Base-by-base conservation (phyloP, 1,140 invertebrate species). In the Steinernema feltiae region DNA sequence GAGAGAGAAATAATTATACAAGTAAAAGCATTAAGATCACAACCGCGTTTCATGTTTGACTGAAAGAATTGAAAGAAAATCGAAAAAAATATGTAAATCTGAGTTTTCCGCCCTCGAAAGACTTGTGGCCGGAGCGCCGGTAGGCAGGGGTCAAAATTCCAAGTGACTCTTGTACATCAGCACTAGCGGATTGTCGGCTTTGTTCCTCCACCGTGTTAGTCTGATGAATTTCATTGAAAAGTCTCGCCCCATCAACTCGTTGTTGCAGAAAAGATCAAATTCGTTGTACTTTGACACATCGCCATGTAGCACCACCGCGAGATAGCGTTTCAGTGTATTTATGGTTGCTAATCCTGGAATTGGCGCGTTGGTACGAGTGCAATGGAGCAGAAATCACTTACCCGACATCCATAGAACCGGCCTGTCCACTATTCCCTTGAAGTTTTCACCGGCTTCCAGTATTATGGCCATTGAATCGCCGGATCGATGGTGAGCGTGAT, bases 181-280 rank as follows among this genome's bases (percentile, higher is more conserved):
- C 21, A 48, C 48, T 1, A 78, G 1, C 3, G 77, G 76, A 7
- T 31, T n/a, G 0, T 48, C 76, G 79, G 88, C 94, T 82, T 94
- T 91, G 88, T 95, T 94, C 88, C 95, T 91, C 95, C 96, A 98
- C 83, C 95, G 90, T 41, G 97, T 99, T 18, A 98, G 93, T 85
- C 93, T 94, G 32, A 99, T 95, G 89, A 99, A 99, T 88, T 98
- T 98, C 72, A 99, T 89, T 35, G 95, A 98, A 87, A 98, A 97
- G 88, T 99, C 96, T 88, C 98, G 98, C 48, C 96, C 97, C 86
- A 99, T 88, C 77, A 98, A 89, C 90, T 99, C 95, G 87, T 98
- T 93, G 89, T 98, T 98, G 89, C 96, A 99, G 85, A 98, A 89
- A 85, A 99, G 95, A 89, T 99, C 97, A 88, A 98, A 93, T 92